Base-by-base conservation (phyloP, 2,113 vertebrate genomes). In the Paratilapia polleni region DNA sequence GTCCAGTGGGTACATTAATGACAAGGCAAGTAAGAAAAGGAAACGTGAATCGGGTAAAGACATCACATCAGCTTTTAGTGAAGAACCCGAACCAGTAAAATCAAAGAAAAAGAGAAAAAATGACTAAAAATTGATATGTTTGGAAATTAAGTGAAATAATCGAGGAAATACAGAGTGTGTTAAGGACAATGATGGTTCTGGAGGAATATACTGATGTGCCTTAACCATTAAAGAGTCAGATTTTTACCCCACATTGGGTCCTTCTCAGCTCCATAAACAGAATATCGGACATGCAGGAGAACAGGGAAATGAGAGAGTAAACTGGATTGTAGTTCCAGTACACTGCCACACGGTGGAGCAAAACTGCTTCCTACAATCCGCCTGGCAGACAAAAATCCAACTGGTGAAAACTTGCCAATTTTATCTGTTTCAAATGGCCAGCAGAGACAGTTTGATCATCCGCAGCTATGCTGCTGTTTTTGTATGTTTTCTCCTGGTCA, bases 1-100 rank as follows among this genome's bases (percentile, higher is more conserved):
- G 94, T 97, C 96, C 36, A 97, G 96, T 22, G 96, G 97, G 82
- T 97, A 97, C 86, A 85, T 95, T 2, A 97, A 96, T 78, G 96
- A 95, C 58, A 97, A 96, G 83, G 94, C 95, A 49, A 94, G 85
- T 82, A 98, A 94, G 87, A 97, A 97, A 94, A 97, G 96, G 90
- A 97, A 96, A 83, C 96, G 88, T 52, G 94, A 94, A 58, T 88
- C 88, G 36, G 86, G 28, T 1, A 79, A 85, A 12, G 94, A 93
- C 12, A 54, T 13, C 20, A 24, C 13, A 2, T 24, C 84, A 73
- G 78, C 38, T 22, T 3, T 80, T 4, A 84, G 28, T 17, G 87
- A 88, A 17, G 66, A 81, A 8, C 73, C 84, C 4, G 78, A 95
- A 62, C 60, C 86, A 3, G 91, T 91, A 11, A 95, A 94, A 82